Base-by-base conservation (phyloP, 2,797 vertebrate genomes). In the Rhabdomys pumilio region DNA sequence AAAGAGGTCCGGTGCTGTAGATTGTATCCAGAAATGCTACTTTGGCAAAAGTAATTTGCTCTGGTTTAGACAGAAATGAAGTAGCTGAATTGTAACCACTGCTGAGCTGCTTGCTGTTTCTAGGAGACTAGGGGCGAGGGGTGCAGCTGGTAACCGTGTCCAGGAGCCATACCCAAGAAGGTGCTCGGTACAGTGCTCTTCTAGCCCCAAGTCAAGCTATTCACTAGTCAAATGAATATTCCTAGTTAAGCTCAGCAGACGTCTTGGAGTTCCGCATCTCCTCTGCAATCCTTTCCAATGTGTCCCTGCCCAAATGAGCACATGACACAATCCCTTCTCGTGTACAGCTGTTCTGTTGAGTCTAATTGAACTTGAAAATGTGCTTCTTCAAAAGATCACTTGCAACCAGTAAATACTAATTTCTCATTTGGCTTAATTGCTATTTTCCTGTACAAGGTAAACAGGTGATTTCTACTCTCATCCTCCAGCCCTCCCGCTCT, bases 21-120 rank as follows among this genome's bases (percentile, higher is more conserved):
- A 94, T 72, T 87, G 79, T 44, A 53, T 75, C 59, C 79, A 90
- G 75, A 96, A 89, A 69, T 59, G 91, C 57, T 91, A 72, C 61
- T 95, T 93, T 93, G 89, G 91, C 91, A 75, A 93, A 95, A 95
- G 63, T 87, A 94, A 97, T 95, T 84, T 94, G 57, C 85, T 83
- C 69, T 97, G 90, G 91, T 96, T 95, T 96, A 97, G 96, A 93
- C 44, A 81, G 90, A 91, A 96, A 82, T 75, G 86, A 89, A 94
- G 83, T 81, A 31, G 69, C 95, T 95, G 92, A 94, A 95, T 63
- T 83, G 50, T 0, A 0, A 55, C 53, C 0, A 34, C 93, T 96
- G 59, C 96, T 92, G 83, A 96, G 91, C n/a, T 83, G 89, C 29
- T n/a, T 80, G 55, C 1, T 50, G 83, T 57, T 89, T n/a, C 73